phyloP scores from a whole-genome alignment of 1,140 invertebrate genomes.

The Aphaenogaster floridana region DNA sequence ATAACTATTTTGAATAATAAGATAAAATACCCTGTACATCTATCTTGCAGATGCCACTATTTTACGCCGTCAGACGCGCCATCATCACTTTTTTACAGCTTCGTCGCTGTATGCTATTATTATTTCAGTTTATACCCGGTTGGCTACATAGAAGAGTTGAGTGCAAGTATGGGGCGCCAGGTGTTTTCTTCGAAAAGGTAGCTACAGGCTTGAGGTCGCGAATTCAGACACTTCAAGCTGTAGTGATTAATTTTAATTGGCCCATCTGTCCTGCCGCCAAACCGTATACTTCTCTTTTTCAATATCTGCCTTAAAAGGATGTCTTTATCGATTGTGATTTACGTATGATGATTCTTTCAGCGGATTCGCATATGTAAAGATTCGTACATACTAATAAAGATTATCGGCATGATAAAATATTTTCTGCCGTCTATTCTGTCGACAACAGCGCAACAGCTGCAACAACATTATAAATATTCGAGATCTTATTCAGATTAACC shows the following conservation, averaged over 20 bases:
- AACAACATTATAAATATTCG: constrained; percentile 34
- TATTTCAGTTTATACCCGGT: constrained; percentile 42
- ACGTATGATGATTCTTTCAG: constrained; percentile 46
- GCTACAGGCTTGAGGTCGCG: not conserved
- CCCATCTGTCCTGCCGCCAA: constrained; percentile 14
- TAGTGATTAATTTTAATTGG: constrained; percentile 69
- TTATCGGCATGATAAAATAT: constrained; percentile 23
- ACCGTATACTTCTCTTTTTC: constrained; percentile 39
- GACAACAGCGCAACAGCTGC: not conserved
- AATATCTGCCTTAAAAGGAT: constrained; percentile 30
- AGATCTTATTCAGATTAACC: not conserved
- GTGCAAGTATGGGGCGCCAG: constrained; percentile 26
- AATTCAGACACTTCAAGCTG: constrained; percentile 14
- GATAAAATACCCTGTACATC: not conserved
- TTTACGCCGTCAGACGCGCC: not conserved
- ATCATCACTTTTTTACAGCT: constrained; percentile 5
- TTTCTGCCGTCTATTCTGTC: not conserved
- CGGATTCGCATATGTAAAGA: constrained; percentile 34
- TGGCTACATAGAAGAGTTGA: not conserved
- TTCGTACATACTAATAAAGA: not conserved
- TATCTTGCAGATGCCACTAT: not conserved
- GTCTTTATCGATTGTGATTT: constrained; percentile 65
- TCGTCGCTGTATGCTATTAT: constrained; percentile 33
- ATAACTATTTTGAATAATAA: constrained; percentile 1
- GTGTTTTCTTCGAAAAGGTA: constrained; percentile 44